Base-by-base conservation (phyloP, 2,797 vertebrate genomes). In the Tinamus major region DNA sequence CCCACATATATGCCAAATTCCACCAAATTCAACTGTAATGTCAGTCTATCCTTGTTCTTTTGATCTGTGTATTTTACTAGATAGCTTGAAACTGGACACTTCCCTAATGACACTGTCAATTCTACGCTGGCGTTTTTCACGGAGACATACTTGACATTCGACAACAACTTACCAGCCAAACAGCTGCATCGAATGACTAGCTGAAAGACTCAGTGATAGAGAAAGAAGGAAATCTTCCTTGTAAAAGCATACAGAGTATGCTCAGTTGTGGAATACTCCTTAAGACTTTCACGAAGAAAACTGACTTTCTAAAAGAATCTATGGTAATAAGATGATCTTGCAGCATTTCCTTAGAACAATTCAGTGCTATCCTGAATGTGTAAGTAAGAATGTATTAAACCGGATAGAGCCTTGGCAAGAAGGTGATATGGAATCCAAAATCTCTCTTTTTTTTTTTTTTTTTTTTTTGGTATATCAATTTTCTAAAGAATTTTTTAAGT, bases 201-300 rank as follows among this genome's bases (percentile, higher is more conserved):
- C 18, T 90, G 41, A 49, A 81, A 78, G 46, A 44, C 10, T 70
- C 48, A 23, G 48, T 24, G 21, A 48, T 29, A 5, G 13, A 79
- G 41, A 29, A 37, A 78, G 65, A 17, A n/a, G 0, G 0, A 12
- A 69, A 15, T 48, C 18, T 3, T 75, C 12, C 39, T 37, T 13
- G n/a, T 46, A 70, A 31, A 92, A 58, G 46, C 41, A 56, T 4
- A 53, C 1, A 53, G 51, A 63, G 7, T 11, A 58, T 26, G 16
- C 27, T 85, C 29, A 65, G 15, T 4, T 33, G 23, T 48, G 49
- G 69, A 71, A 58, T 29, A 51, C 2, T 7, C 2, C 5, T 21
- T 58, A 67, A 2, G 17, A 79, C 59, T 61, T 67, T 26, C 63
- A 53, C 13, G 53, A 67, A 42, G 41, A 62, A 44, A 75, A 44